Base-by-base conservation (phyloP, 2,113 vertebrate species). In the Bothrops jararaca region DNA sequence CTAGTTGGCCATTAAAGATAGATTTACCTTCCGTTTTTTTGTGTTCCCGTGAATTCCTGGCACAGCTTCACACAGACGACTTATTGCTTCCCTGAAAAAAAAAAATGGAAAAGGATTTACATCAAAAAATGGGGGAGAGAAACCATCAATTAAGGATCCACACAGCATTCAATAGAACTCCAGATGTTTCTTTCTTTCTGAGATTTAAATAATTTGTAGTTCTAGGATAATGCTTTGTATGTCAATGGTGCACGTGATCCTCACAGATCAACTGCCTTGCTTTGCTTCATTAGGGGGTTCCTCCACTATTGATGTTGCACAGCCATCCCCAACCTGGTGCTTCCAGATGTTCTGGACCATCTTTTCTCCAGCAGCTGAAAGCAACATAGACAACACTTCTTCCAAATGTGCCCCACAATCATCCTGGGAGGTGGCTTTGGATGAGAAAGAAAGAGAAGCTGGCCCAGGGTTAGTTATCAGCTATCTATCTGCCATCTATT, bases 21-120 rank as follows among this genome's bases (percentile, higher is more conserved):
- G 29, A 39, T 95, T 98, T 98, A 99, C 99, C 98, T 97, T 99
- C 94, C 98, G 95, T 92, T 97, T 98, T 95, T 98, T 98, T 95
- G 97, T 90, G 93, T 97, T 96, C 96, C 98, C 98, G 23, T 97
- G 98, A 94, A 97, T 96, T 93, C 97, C 97, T 3, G 97, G 97
- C 6, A 98, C 97, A 95, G 97, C 98, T 95, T 98, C 98, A 97
- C 98, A 98, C 92, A 99, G 97, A 48, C 98, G 98, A 94, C 98
- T 98, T 97, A 99, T 99, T 95, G 99, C 99, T 98, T 99, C 99
- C 97, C 99, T 99, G 95, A 96, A 29, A 95, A 5, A 92, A 93
- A 92, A 53, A 86, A 86, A 29, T 18, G 5, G n/a, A 26, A 57
- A 56, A 89, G 5, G 53, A 42, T 80, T 39, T 20, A 80, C 34